Conservation (phyloP, 2,888 invertebrate genomes). For the Glomeris marginata region DNA sequence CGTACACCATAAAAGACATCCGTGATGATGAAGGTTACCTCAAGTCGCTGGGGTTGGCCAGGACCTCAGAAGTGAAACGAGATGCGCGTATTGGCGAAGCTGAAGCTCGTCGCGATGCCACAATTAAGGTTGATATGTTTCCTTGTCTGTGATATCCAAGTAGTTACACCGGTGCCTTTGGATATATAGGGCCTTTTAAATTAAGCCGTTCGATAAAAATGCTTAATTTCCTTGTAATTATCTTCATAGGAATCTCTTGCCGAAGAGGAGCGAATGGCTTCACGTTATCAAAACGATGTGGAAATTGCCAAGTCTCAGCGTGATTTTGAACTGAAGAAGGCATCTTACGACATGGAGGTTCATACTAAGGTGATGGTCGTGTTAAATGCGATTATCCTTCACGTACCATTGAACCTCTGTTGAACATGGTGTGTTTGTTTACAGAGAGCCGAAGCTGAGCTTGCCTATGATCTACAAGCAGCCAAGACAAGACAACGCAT, state of each 20-base stretch:
- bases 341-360: conserved; percentile 92
- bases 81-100: conserved; percentile 96
- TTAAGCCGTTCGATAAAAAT: background rate
- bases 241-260: conserved; percentile 64
- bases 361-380: conserved; percentile 58
- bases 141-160: conserved; percentile 3
- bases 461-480: conserved; percentile 84
- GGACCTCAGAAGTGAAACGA: conserved; percentile 86
- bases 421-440: background rate
- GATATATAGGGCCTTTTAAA: background rate
- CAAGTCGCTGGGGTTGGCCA: conserved; percentile 84
- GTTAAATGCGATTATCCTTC: background rate
- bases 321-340: conserved; percentile 93
- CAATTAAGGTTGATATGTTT: conserved; percentile 45
- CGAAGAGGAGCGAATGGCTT: conserved; percentile 90
- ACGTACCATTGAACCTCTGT: background rate
- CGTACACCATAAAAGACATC: conserved; percentile 86
- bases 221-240: background rate
- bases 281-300: conserved; percentile 80
- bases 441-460: conserved; percentile 74
- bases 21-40: conserved; percentile 91
- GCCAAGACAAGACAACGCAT: conserved; percentile 91
- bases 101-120: conserved; percentile 81
- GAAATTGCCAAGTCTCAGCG: conserved; percentile 94
- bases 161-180: background rate